Conservation (phyloP, 2,888 invertebrate species). For the Himalopsyche tibetana region DNA sequence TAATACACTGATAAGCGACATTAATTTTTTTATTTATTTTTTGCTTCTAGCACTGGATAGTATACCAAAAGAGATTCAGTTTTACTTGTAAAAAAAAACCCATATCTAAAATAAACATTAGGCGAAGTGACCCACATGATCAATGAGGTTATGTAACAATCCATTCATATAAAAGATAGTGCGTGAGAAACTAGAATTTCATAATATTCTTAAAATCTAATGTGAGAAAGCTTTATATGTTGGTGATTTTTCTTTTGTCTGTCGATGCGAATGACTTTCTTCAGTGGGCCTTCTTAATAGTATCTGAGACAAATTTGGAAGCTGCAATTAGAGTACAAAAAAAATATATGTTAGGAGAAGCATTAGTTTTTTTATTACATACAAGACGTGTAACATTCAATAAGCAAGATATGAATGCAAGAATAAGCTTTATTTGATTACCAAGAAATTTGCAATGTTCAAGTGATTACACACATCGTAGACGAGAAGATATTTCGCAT, state of each 20-base stretch:
- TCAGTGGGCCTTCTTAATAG: slow-evolving; percentile 60
- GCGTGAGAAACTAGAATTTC: slow-evolving; percentile 24
- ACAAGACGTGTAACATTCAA: background rate
- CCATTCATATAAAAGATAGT: slow-evolving; percentile 39
- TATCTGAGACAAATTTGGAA: slow-evolving; percentile 58
- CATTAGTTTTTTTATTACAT: slow-evolving; percentile 19
- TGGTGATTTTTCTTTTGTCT: slow-evolving; percentile 37
- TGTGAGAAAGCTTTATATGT: slow-evolving; percentile 25
- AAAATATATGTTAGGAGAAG: slow-evolving; percentile 32
- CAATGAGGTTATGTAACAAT: slow-evolving; percentile 31
- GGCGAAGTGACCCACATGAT: background rate
- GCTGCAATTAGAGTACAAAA: slow-evolving; percentile 53
- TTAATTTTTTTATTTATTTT: background rate
- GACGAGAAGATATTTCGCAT: no score
- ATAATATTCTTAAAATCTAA: slow-evolving; percentile 37
- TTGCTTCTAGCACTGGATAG: background rate
- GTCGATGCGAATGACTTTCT: slow-evolving; percentile 3
- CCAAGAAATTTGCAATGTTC: slow-evolving; percentile 4
- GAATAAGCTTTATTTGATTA: background rate
- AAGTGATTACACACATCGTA: background rate
- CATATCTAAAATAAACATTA: background rate
- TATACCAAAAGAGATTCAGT: slow-evolving; percentile 23
- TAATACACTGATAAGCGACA: background rate
- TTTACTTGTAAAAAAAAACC: background rate
- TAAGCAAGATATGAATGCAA: background rate